Conservation (phyloP, 2,113 vertebrate species). For the Polypterus senegalus region DNA sequence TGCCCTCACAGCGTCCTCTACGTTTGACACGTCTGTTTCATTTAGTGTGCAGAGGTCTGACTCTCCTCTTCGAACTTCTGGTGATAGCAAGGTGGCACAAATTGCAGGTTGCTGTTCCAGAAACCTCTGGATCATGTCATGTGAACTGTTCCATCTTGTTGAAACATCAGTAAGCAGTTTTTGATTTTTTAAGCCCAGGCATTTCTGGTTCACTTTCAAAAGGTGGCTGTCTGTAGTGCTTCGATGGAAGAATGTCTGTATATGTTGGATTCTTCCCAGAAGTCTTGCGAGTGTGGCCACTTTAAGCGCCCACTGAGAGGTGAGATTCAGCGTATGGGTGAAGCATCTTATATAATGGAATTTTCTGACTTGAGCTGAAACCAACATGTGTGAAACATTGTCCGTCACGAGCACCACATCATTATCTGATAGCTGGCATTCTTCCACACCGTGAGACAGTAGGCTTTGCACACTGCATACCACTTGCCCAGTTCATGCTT, state of each 20-base stretch:
- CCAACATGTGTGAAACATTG: too few species aligned
- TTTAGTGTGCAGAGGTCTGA: slow-evolving; percentile 14
- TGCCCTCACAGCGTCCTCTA: slow-evolving; percentile 25
- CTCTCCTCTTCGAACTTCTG: slow-evolving; percentile 9
- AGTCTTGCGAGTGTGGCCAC: neutral
- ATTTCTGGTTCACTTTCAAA: slow-evolving; percentile 3
- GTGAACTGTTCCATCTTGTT: slow-evolving; percentile 7
- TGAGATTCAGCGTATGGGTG: neutral
- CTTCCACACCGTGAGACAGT: too few species aligned
- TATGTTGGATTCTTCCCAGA: neutral
- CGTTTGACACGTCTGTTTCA: slow-evolving; percentile 10
- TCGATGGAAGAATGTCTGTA: neutral
- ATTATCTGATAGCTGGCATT: too few species aligned
- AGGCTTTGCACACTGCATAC: too few species aligned
- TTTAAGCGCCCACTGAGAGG: slow-evolving; percentile 3
- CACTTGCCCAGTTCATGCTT: too few species aligned
- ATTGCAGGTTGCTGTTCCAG: slow-evolving; percentile 13
- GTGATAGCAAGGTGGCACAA: slow-evolving; percentile 11
- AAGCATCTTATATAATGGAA: too few species aligned
- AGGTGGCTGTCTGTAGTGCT: neutral
- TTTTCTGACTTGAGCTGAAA: too few species aligned
- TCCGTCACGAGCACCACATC: too few species aligned
- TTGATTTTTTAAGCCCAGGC: neutral
- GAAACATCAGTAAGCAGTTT: slow-evolving; percentile 6
- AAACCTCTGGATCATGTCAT: slow-evolving; percentile 12